Evolutionary conservation across 2,888 invertebrate genomes (phyloP), one percentile per base, ranked within the genome.

Genomic region (Mythimna ferrago): DNA sequence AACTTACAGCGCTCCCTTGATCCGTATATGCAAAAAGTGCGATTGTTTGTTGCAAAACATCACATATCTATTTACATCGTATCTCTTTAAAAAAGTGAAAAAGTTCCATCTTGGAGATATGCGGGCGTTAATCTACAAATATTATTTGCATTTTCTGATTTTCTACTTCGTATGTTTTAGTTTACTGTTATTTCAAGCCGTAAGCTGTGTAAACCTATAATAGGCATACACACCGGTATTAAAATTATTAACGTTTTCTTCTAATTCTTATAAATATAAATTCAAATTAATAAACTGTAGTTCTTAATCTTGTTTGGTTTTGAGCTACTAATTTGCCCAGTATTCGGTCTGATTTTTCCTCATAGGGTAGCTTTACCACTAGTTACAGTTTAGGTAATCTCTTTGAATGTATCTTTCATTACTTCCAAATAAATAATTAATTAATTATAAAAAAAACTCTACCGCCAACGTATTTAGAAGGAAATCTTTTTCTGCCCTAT

Each of bases 231-330:
- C 9, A 48, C 48, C 16, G 16, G 6, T 16, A 16, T 16, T 16
- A 5, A 6, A 48, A 16, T 16, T 44, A 44, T 14, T 0, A 14
- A 44, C 1, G 44, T 14, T 48, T 44, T 44, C 14, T 44, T 44
- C 44, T 44, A 44, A 44, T 44, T 44, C 7, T 3, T 44, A 7
- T 44, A 44, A 26, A 26, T 26, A 26, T 26, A 26, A 26, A 26
- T 26, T 26, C 26, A 26, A 26, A 32, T 32, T 32, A 32, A 48
- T 16, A 48, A 14, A 19, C 48, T 63, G 26, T 32, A 19, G 66
- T 32, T 60, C 58, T 48, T 61, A 54, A 51, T 76, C 57, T 76
- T 26, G 58, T 32, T 60, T 21, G 4, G 14, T 58, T 76, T n/a
- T 26, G 35, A 35, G 10, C 26, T 58, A 44, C 26, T 63, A 51